Base-by-base conservation (phyloP, 2,888 invertebrate genomes). In the Heteromyza rotundicornis region DNA sequence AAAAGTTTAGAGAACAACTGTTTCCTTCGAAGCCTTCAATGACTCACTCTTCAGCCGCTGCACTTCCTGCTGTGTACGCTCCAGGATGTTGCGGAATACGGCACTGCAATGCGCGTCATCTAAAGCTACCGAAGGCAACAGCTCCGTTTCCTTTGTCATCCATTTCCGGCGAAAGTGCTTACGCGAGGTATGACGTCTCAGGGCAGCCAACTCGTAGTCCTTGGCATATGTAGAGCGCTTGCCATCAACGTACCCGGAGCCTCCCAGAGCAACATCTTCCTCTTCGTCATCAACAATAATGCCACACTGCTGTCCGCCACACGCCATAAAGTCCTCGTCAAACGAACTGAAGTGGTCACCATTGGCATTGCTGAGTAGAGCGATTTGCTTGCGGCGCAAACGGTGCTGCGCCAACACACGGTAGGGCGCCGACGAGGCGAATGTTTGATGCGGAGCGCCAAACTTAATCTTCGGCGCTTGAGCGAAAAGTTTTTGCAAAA, bases 91-190 rank as follows among this genome's bases (percentile, higher is more conserved):
- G 59, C 76, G 72, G 35, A 83, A 72, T 47, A 78, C 70, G 19
- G 74, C 74, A 62, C 80, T 81, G 64, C 79, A 80, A 17, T 74
- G 78, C 19, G 70, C 68, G 57, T 71, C 70, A 44, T 69, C 69
- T 62, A 69, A 56, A 55, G 67, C 65, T 2, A 65, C 57, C 32
- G 63, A 56, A 51, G 64, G 69, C 65, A 72, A 36, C 2, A 70
- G 54, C 24, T 70, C 69, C 8, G 66, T 69, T 40, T 72, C 68
- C 20, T 64, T 67, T 24, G 63, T 65, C 22, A 74, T 68, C 80
- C 82, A 79, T 80, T 81, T 81, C 72, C 80, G 74, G 49, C 79
- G 77, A 65, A 77, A 79, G 64, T 78, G 80, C 60, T 81, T 81
- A 2, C 79, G 76, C 16, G 76, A 77, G 1, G 73, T 70, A n/a